phyloP scores from a whole-genome alignment of 2,797 vertebrate genomes.

The Myripristis jacobus region DNA sequence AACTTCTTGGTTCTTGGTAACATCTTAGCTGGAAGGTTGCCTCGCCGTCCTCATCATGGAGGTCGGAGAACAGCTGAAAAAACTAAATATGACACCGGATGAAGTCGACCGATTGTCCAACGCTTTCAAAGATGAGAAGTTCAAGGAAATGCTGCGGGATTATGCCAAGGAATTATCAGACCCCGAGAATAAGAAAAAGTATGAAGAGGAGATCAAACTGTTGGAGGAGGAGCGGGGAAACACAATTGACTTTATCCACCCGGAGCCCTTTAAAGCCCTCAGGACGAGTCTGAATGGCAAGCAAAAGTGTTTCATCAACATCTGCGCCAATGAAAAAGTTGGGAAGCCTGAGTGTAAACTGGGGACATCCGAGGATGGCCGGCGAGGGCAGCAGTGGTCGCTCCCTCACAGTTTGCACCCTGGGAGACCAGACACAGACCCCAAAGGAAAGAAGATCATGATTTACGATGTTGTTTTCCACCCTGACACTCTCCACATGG shows the following conservation, averaged over 20 bases:
- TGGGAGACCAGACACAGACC: constrained; percentile 81
- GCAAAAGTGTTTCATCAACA: constrained; percentile 90
- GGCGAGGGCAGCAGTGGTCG: constrained; percentile 83
- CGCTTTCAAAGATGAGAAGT: constrained; percentile 89
- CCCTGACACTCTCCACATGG: constrained; percentile 87
- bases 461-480: constrained; percentile 94
- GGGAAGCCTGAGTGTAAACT: constrained; percentile 74
- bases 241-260: constrained; percentile 88
- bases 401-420: constrained; percentile 89
- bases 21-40: too few species aligned
- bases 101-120: constrained; percentile 83
- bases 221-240: constrained; percentile 91
- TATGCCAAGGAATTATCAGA: constrained; percentile 88
- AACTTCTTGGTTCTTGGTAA: too few species aligned
- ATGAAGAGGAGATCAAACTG: constrained; percentile 89
- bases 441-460: constrained; percentile 74
- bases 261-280: constrained; percentile 85
- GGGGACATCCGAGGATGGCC: constrained; percentile 65
- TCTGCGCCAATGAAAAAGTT: constrained; percentile 86
- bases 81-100: constrained; percentile 86
- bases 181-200: constrained; percentile 85
- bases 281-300: constrained; percentile 85
- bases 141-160: constrained; percentile 85
- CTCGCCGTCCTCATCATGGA: constrained; percentile 78
- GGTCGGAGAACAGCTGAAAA: constrained; percentile 70